Evolutionary conservation across 1,140 invertebrate genomes (phyloP), one percentile per base, ranked within the genome.

Genomic region (Teleogryllus occipitalis): DNA sequence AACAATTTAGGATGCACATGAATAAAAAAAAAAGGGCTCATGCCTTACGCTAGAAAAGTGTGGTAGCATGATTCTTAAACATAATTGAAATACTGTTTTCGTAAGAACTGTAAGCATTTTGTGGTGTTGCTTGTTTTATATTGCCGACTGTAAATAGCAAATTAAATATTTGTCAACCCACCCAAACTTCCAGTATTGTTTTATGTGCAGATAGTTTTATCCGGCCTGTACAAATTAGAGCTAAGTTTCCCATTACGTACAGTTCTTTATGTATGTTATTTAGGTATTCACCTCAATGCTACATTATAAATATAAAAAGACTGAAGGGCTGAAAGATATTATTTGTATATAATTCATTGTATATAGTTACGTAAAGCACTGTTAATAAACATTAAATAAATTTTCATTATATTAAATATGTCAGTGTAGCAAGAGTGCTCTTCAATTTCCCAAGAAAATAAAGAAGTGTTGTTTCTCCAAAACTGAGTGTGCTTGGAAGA

Each of bases 121-220:
- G 76, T 77, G 47, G 46, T 74, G 47, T 54, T 79, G 73, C 14
- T 8, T 75, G 21, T 79, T 47, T 79, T 79, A 79, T 79, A 75
- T 79, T 75, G 27, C 78, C 73, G 78, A 79, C 78, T 79, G 78
- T 75, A 75, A 15, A 74, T 75, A 79, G 78, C 73, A 47, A 49
- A 21, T 77, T n/a, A 75, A 77, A 27, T n/a, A 77, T 21, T 47
- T 77, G 76, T 77, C 48, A 78, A 80, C 79, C 75, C 79, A 76
- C 79, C 79, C 79, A 22, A 77, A 72, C 75, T 80, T 80, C 79
- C 79, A 80, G 79, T 80, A 80, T 80, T 80, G 79, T 80, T 80
- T 65, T 80, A 72, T 80, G 79, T 74, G 79, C 75, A 77, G 75
- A 77, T 80, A 77, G 18, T 77, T 77, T 80, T 47, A 77, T 80